Percentiles rank a stretch among this genome's conserved stretches.
Evolutionary conservation across 2,797 vertebrate species (phyloP).

Genomic region (Onychomys torridus): DNA sequence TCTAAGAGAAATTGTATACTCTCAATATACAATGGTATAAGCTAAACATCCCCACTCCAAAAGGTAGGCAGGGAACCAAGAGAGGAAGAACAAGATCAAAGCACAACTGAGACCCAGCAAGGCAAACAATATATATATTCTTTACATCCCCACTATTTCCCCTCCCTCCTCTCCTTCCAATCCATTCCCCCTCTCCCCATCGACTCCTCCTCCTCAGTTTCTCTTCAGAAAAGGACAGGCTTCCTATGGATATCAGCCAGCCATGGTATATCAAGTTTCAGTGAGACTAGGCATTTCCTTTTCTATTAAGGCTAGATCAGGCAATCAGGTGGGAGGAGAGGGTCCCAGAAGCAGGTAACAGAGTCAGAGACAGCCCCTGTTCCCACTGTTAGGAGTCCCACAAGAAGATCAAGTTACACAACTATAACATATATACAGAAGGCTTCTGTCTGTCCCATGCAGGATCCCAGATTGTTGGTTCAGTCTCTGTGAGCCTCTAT

Average conservation of each 20-base stretch:
- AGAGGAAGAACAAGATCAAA: background rate
- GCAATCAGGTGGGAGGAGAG: background rate
- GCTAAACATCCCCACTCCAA: background rate
- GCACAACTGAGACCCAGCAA: background rate
- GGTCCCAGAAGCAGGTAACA: background rate
- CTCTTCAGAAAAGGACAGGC: background rate
- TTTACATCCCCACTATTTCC: background rate
- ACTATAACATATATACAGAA: background rate
- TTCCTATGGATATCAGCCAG: background rate
- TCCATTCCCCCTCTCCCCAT: background rate
- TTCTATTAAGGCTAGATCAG: background rate
- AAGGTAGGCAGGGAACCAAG: background rate
- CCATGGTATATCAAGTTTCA: background rate
- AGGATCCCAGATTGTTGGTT: background rate
- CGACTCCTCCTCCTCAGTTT: background rate
- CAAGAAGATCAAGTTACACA: background rate
- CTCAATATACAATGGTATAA: background rate
- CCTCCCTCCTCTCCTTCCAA: background rate
- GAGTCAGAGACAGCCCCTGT: background rate
- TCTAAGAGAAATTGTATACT: background rate
- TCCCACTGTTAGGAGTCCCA: background rate
- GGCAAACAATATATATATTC: too few species aligned
- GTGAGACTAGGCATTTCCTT: background rate
- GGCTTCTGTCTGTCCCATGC: background rate
- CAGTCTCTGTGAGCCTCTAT: background rate